Base-by-base conservation (phyloP, 2,797 vertebrate genomes). In the Numenius phaeopus region DNA sequence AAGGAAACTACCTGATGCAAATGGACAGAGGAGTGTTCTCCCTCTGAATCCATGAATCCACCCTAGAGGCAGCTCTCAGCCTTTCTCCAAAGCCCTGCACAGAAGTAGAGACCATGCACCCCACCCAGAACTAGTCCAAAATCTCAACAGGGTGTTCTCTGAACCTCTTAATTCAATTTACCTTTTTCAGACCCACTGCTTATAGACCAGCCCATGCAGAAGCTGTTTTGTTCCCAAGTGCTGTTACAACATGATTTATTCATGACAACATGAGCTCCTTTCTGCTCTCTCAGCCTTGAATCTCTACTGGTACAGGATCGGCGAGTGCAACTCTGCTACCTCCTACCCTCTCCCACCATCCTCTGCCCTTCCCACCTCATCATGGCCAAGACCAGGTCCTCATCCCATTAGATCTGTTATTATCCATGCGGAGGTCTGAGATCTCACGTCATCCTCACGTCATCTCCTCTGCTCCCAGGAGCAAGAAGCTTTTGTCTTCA, bases 371-470 rank as follows among this genome's bases (percentile, higher is more conserved):
- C 44, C 14, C 26, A 75, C 6, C 29, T 72, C 23, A 7, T 5
- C 37, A 24, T 39, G 76, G 9, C 40, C 64, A 62, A 90, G 46
- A 26, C 21, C 42, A 64, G n/a, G 7, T 54, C 34, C 11, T 40
- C 20, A 20, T 55, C 57, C 30, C 30, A 21, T 70, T 14, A 49
- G 14, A 42, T 70, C n/a, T 20, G 17, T 27, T n/a, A 37, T 37
- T 40, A n/a, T 4, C 34, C 50, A 14, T 2, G 4, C 5, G 11
- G 34, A 92, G 9, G 20, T 44, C 44, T 44, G 52, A 81, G 44
- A 42, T 71, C 24, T 50, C 22, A 13, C 1, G 2, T 12, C 32
- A 57, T 7, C 44, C 20, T 65, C 7, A 1, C 0, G 7, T 21
- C 24, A 1, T 10, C 54, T 77, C 73, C 37, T 12, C 54, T 29